These are phyloP conservation scores for Melanophora roralis DNA, from an alignment of 2,888 invertebrate genomes.

Conservation along the genomic window DNA sequence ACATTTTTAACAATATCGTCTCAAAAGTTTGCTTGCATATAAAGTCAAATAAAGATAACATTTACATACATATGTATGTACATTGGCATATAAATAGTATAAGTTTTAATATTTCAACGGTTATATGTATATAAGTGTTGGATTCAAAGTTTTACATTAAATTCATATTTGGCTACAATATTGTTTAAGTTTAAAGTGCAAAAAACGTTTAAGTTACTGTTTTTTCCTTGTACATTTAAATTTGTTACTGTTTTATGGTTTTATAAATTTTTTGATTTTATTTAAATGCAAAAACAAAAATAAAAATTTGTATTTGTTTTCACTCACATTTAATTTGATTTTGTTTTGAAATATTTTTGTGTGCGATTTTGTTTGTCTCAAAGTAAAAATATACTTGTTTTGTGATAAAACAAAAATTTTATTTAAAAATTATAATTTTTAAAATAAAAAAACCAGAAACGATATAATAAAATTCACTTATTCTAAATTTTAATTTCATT, in stretches of 20 bases:
- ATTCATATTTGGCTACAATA: neutral
- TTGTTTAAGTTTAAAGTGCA: constrained; percentile 30
- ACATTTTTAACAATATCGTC: constrained; percentile 36
- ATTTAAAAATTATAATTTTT: no score
- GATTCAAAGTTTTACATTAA: constrained; percentile 26
- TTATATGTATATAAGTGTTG: constrained; percentile 25
- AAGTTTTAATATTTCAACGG: constrained; percentile 38
- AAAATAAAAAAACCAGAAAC: no score
- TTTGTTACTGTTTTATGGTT: constrained; percentile 2
- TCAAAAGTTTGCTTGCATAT: constrained; percentile 25
- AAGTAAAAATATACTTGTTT: no score
- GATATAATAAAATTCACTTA: no score
- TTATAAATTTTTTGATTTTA: neutral
- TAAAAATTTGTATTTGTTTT: constrained; percentile 1
- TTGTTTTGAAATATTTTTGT: constrained; percentile 28
- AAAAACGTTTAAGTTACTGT: constrained; percentile 44
- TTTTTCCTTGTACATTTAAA: constrained; percentile 25
- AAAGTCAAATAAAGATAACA: constrained; percentile 2
- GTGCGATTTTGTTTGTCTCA: neutral
- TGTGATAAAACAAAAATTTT: no score
- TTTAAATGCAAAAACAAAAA: neutral
- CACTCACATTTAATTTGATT: constrained; percentile 35
- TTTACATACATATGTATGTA: constrained; percentile 11
- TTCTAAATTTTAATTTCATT: no score
- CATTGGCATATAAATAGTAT: no score